Conservation (phyloP, 1,140 invertebrate genomes). For the Drosophila equinoxialis region DNA sequence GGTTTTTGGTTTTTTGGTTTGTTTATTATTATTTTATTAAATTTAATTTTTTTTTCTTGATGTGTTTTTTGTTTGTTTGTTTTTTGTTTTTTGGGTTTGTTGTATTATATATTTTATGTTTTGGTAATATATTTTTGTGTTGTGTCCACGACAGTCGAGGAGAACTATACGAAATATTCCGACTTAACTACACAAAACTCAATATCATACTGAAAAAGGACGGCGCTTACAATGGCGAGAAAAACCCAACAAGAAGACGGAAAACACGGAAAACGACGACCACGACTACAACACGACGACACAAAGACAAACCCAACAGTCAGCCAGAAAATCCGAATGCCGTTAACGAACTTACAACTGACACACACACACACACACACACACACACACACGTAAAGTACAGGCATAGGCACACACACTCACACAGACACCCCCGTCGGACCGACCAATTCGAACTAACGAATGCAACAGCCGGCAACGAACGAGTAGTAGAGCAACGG, state of each 20-base stretch:
- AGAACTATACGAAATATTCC: constrained; percentile 83
- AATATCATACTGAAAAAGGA: constrained; percentile 83
- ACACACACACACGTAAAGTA: constrained; percentile 13
- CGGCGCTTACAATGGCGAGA: constrained; percentile 70
- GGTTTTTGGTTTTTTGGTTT: constrained; percentile 47
- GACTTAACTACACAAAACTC: constrained; percentile 83
- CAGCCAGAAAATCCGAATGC: constrained; percentile 35
- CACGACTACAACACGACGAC: constrained; percentile 42
- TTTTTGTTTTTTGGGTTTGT: constrained; percentile 34
- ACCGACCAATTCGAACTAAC: constrained; percentile 74
- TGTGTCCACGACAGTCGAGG: constrained; percentile 79
- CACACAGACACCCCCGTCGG: constrained; percentile 5
- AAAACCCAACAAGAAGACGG: constrained; percentile 55
- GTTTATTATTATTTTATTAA: constrained; percentile 24
- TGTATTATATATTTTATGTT: constrained; percentile 50
- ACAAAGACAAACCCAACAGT: constrained; percentile 39
- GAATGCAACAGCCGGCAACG: constrained; percentile 75
- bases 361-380: constrained; percentile 21
- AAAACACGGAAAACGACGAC: constrained; percentile 29
- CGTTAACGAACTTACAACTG: constrained; percentile 61
- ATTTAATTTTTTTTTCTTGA: constrained; percentile 38
- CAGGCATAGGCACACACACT: neutral
- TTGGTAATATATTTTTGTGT: constrained; percentile 68
- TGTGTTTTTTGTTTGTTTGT: constrained; percentile 34
- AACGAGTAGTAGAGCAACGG: constrained; percentile 57